A percentile compares a stretch with the other conserved stretches of the same genome.
Evolutionary conservation across 1,140 invertebrate species (phyloP).

Genomic region (Aphelinus atriplicis): DNA sequence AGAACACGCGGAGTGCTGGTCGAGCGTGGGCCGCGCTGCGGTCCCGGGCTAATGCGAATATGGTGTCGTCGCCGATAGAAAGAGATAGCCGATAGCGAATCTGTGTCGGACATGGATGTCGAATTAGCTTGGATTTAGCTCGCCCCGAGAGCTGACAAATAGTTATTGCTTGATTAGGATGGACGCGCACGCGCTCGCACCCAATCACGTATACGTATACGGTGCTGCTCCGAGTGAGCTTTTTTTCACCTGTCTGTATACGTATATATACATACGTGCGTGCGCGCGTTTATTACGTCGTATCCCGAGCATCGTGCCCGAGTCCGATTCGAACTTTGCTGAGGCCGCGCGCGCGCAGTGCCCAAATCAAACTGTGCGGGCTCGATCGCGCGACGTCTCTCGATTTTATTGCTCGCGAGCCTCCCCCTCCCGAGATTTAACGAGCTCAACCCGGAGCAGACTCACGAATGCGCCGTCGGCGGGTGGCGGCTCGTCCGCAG

Average conservation of each 20-base stretch:
- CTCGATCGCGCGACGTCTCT: neutral
- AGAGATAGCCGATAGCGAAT: conserved; percentile 68
- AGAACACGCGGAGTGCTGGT: conserved; percentile 55
- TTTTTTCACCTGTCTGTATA: too few relatives aligned
- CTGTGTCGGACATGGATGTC: conserved; percentile 68
- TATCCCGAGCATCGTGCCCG: conserved; percentile 7
- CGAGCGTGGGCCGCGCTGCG: conserved; percentile 61
- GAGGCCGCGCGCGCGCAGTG: too few relatives aligned
- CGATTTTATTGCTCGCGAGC: conserved; percentile 42
- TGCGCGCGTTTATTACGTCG: conserved; percentile 29
- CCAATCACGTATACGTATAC: too few relatives aligned
- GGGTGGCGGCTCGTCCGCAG: conserved; percentile 24
- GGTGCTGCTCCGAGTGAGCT: too few relatives aligned
- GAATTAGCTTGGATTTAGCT: conserved; percentile 69
- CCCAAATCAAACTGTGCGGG: too few relatives aligned
- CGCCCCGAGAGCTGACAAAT: conserved; percentile 67
- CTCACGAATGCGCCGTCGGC: too few relatives aligned
- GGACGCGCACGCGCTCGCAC: conserved; percentile 46
- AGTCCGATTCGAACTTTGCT: too few relatives aligned
- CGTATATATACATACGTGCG: too few relatives aligned
- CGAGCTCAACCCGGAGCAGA: conserved; percentile 4
- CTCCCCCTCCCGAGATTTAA: conserved; percentile 27
- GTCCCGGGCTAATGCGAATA: conserved; percentile 67
- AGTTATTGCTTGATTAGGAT: conserved; percentile 69
- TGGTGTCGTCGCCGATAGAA: conserved; percentile 67